Evolutionary conservation across 30 jellyfish, hydroid and myxozoan genomes (phyloP).

Genomic region (Nemopilema nomurai): DNA sequence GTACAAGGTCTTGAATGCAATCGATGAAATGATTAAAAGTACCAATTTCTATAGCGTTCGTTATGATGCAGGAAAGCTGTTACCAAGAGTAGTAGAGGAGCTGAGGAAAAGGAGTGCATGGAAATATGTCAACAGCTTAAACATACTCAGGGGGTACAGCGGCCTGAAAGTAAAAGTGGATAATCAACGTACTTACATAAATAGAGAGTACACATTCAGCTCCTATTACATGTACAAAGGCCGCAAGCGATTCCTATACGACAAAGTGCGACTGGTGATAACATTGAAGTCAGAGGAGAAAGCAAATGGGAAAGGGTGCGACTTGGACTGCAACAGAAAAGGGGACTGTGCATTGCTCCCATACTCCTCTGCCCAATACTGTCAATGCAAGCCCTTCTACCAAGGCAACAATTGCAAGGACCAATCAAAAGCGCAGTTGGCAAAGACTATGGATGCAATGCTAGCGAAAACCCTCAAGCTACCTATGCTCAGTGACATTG

Average conservation of each 20-base stretch:
- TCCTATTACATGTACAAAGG: background rate
- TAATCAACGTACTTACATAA: constrained; percentile 4
- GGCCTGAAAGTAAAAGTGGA: background rate
- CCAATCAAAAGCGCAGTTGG: constrained; percentile 22
- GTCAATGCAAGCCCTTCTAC: constrained; percentile 38
- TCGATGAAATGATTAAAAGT: constrained; percentile 5
- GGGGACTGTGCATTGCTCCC: constrained; percentile 20
- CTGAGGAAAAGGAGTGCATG: constrained; percentile 21
- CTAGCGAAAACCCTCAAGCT: constrained; percentile 29
- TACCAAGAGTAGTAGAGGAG: background rate
- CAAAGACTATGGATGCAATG: constrained; percentile 61
- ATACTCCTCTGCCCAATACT: constrained; percentile 12
- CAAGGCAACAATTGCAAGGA: constrained; percentile 49
- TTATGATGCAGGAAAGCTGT: constrained; percentile 15
- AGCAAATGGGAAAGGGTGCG: constrained; percentile 15
- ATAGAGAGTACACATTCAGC: constrained; percentile 26
- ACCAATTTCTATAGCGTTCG: constrained; percentile 6
- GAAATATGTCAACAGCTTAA: constrained; percentile 22
- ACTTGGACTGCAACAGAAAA: constrained; percentile 11
- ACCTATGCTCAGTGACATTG: constrained; percentile 47
- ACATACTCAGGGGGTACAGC: constrained; percentile 12
- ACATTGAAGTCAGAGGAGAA: constrained; percentile 15
- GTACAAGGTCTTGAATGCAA: constrained; percentile 29
- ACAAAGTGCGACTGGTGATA: constrained; percentile 21
- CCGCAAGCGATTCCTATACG: background rate